These are phyloP conservation scores for Nanger granti DNA, from an alignment of 2,113 vertebrate genomes.

Conservation along the genomic window DNA sequence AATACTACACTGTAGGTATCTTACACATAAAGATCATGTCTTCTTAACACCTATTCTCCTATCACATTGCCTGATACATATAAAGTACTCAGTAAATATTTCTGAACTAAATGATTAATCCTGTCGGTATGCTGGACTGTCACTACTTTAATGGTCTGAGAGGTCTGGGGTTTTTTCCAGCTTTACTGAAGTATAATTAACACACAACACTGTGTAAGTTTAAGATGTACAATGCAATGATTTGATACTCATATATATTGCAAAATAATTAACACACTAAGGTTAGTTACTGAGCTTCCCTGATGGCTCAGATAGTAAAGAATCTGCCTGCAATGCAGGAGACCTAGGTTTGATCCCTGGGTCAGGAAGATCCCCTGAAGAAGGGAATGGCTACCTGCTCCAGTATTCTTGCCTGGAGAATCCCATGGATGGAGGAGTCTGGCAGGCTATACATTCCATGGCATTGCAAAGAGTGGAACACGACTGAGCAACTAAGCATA, in stretches of 20 bases:
- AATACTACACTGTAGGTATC: background rate
- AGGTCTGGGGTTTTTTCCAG: background rate
- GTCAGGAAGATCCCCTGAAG: background rate
- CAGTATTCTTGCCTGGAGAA: background rate
- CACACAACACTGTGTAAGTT: background rate
- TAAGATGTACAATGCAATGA: background rate
- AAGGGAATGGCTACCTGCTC: background rate
- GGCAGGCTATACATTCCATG: background rate
- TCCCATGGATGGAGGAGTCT: background rate
- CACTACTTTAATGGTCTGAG: background rate
- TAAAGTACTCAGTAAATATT: background rate
- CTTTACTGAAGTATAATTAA: background rate
- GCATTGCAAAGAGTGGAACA: background rate
- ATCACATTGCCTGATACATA: background rate
- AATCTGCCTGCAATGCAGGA: background rate
- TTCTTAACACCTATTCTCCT: background rate
- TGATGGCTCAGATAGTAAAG: background rate
- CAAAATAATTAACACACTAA: background rate
- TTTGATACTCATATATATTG: background rate
- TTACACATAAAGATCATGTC: background rate
- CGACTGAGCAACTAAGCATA: background rate
- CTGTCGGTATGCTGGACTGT: background rate
- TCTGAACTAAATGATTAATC: background rate
- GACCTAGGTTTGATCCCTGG: background rate
- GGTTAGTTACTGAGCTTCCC: background rate